A percentile compares a stretch with the other conserved stretches of the same genome.
Evolutionary conservation across 2,113 vertebrate genomes (phyloP).

Genomic region (human): GRCh38 chr1:84800001-84800500

Average conservation of each 20-base stretch:
- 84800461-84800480: not conserved
- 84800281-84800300: not conserved
- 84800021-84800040: not conserved
- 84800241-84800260: not conserved
- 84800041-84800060: not conserved
- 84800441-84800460: not conserved
- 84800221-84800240: not conserved
- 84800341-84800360: not conserved
- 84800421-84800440: not conserved
- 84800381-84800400: not conserved
- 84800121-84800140: not conserved
- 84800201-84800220: not conserved
- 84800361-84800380: not conserved
- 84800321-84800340: not conserved
- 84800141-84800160: not conserved
- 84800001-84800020: not conserved
- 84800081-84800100: not conserved
- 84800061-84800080: not conserved
- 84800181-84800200: not conserved
- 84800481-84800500: not conserved
- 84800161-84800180: not conserved
- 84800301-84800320: not conserved
- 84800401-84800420: not conserved
- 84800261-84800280: not conserved
- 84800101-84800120: not conserved